phyloP scores from a whole-genome alignment of 2,888 invertebrate genomes.

The Dendrolimus houi region DNA sequence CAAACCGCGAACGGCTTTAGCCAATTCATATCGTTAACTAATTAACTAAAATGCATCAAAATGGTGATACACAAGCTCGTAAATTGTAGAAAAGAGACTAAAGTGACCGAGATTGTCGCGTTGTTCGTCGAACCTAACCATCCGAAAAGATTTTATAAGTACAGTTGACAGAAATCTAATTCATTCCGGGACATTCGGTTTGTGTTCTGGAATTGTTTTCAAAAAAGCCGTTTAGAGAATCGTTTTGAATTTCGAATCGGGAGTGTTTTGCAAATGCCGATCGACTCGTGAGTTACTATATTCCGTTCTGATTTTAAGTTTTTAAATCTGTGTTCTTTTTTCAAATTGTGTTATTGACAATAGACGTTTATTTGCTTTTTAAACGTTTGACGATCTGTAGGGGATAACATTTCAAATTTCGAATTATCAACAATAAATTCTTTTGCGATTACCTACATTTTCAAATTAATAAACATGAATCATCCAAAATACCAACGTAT shows the following conservation, averaged over 20 bases:
- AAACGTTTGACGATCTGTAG: neutral
- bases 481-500: conserved; percentile 45
- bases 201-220: conserved; percentile 33
- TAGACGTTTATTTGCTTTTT: neutral
- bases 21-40: conserved; percentile 15
- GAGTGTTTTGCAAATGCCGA: neutral
- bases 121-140: conserved; percentile 65
- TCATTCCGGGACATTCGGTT: conserved; percentile 41
- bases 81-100: conserved; percentile 51
- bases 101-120: conserved; percentile 51
- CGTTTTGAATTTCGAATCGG: neutral
- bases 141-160: conserved; percentile 68
- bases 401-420: neutral
- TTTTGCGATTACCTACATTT: neutral
- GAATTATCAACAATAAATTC: neutral
- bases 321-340: neutral
- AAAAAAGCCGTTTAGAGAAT: conserved; percentile 23
- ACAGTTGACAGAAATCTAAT: conserved; percentile 58
- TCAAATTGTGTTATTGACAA: neutral
- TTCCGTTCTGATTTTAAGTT: neutral
- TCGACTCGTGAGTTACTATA: too few relatives aligned
- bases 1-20: conserved; percentile 20
- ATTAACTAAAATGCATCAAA: conserved; percentile 62
- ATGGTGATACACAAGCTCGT: conserved; percentile 57
- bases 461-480: conserved; percentile 30